These are phyloP conservation scores for Ormyrus labotus DNA, from an alignment of 2,888 invertebrate species.

Conservation along the genomic window DNA sequence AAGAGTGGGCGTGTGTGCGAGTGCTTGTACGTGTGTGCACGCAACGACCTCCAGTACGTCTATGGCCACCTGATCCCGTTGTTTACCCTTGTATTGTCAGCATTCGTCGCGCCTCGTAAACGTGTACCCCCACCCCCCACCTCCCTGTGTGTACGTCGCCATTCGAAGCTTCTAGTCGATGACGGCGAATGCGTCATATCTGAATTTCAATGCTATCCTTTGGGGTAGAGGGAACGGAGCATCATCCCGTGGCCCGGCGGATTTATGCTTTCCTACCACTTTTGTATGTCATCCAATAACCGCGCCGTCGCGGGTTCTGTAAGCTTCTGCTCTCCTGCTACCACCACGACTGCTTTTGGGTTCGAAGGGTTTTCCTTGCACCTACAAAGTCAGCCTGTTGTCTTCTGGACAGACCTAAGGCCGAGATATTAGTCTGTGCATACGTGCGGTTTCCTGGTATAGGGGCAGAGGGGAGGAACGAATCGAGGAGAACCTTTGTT, in stretches of 20 bases:
- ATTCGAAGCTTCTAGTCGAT: too few species aligned
- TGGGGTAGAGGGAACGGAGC: too few species aligned
- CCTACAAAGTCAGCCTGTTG: conserved; percentile 36
- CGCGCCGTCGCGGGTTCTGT: conserved; percentile 56
- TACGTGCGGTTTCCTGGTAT: too few species aligned
- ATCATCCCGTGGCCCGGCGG: conserved; percentile 15
- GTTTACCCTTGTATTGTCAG: conserved; percentile 75
- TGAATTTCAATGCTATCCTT: too few species aligned
- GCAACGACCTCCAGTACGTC: conserved; percentile 65
- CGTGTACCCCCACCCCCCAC: conserved; percentile 8
- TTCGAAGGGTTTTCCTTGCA: conserved; percentile 65
- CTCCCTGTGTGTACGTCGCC: not conserved
- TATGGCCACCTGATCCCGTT: conserved; percentile 71
- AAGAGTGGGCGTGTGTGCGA: not conserved
- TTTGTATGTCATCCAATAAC: conserved; percentile 75
- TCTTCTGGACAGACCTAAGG: too few species aligned
- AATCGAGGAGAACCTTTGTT: not conserved
- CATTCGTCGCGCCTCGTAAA: conserved; percentile 51
- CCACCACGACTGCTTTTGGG: conserved; percentile 63
- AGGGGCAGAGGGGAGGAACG: too few species aligned
- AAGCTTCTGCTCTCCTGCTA: conserved; percentile 69
- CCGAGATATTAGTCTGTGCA: too few species aligned
- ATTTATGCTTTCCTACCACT: conserved; percentile 74
- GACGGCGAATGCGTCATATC: too few species aligned
- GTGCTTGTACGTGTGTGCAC: conserved; percentile 56